Evolutionary conservation across 2,113 vertebrate genomes (phyloP).

Genomic region (Hemibates koningsi): DNA sequence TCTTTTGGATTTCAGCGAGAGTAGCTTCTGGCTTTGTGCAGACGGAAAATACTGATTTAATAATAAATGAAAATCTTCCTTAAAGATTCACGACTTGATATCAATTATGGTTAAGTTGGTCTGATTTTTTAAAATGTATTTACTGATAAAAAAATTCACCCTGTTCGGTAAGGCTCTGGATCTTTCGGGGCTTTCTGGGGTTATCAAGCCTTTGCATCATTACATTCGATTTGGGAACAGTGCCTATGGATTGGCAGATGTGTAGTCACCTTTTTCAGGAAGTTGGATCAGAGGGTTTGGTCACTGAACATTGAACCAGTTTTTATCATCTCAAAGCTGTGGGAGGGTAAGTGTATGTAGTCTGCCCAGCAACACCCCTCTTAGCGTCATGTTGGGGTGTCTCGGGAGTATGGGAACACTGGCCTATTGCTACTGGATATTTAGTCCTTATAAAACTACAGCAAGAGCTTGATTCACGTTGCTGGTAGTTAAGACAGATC

Average conservation of each 20-base stretch:
- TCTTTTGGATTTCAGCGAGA: background rate
- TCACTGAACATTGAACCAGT: background rate
- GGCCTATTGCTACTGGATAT: background rate
- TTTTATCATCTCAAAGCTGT: background rate
- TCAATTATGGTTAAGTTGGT: background rate
- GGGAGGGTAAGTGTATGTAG: background rate
- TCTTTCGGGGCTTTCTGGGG: background rate
- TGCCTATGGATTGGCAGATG: background rate
- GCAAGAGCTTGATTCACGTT: background rate
- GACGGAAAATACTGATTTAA: background rate
- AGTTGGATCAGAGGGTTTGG: background rate
- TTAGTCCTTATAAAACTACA: background rate
- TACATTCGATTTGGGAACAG: background rate
- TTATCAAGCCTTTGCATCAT: background rate
- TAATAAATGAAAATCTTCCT: background rate
- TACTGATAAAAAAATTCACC: background rate
- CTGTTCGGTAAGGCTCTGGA: fast-evolving
- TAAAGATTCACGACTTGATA: background rate
- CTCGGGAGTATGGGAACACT: background rate
- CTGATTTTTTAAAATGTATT: background rate
- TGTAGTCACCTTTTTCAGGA: background rate
- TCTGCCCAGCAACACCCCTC: background rate
- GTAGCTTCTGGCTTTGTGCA: background rate
- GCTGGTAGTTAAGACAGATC: background rate
- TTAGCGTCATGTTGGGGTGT: background rate